Evolutionary conservation across 2,888 invertebrate genomes (phyloP).

Genomic region (Seira ritae): DNA sequence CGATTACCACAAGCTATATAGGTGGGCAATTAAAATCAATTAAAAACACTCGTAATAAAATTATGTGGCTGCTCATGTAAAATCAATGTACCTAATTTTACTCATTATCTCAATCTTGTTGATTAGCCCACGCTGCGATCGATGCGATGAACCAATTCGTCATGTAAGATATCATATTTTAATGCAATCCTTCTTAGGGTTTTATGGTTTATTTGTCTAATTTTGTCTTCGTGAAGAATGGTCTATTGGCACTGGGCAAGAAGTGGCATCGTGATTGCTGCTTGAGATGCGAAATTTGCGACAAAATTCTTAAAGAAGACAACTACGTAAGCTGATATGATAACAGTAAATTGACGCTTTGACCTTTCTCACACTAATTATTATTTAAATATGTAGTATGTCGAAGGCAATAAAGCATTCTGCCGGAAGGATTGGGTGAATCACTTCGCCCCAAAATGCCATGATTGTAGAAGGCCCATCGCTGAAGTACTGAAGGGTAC

Average conservation of each 20-base stretch:
- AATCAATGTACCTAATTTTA: too few species aligned
- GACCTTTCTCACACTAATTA: too few species aligned
- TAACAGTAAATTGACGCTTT: conserved; percentile 25
- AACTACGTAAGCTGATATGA: conserved; percentile 51
- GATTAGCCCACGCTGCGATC: conserved; percentile 56
- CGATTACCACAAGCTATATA: conserved; percentile 69
- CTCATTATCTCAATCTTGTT: too few species aligned
- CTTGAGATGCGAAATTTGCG: conserved; percentile 68
- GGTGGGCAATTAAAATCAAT: too few species aligned
- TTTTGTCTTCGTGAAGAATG: conserved; percentile 52
- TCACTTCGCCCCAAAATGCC: conserved; percentile 71
- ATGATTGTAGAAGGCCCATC: conserved; percentile 65
- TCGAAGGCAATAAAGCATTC: conserved; percentile 68
- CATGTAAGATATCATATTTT: conserved; percentile 54
- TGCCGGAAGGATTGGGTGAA: conserved; percentile 70
- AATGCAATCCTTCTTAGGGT: conserved; percentile 14
- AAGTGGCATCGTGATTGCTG: conserved; percentile 71
- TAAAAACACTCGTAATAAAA: too few species aligned
- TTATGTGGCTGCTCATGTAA: too few species aligned
- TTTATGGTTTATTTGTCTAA: neutral
- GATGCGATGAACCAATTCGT: conserved; percentile 69
- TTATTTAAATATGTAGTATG: conserved; percentile 3
- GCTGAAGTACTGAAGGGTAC: conserved; percentile 69
- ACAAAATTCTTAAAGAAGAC: conserved; percentile 69
- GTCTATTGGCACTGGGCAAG: conserved; percentile 70